phyloP scores from a whole-genome alignment of 1,140 invertebrate species.

The Chrysopa pallens region DNA sequence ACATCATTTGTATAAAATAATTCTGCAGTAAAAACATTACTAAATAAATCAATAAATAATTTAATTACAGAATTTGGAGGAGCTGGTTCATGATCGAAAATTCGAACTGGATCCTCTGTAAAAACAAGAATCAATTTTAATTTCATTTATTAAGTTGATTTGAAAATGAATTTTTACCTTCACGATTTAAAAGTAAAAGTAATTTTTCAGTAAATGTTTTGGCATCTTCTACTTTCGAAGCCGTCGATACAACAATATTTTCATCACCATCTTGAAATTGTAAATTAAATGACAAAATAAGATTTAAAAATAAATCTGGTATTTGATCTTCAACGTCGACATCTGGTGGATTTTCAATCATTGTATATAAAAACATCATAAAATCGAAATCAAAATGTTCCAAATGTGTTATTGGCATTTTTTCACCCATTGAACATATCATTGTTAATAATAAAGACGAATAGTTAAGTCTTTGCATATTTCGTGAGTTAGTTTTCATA shows the following conservation, averaged over 20 bases:
- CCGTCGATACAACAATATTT: conserved; percentile 58
- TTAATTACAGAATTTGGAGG: conserved; percentile 74
- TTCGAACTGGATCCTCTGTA: conserved; percentile 69
- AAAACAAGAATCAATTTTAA: neutral
- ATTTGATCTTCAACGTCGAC: conserved; percentile 62
- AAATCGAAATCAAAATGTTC: conserved; percentile 66
- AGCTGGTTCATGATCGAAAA: conserved; percentile 63
- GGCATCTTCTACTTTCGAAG: conserved; percentile 48
- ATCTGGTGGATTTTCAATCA: conserved; percentile 61
- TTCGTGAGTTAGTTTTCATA: conserved; percentile 50
- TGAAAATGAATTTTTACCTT: conserved; percentile 39
- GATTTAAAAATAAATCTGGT: conserved; percentile 62
- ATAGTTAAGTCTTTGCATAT: conserved; percentile 48
- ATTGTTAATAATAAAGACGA: conserved; percentile 64
- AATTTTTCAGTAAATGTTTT: conserved; percentile 83
- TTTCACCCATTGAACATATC: conserved; percentile 74
- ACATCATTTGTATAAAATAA: conserved; percentile 88
- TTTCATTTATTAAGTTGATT: neutral
- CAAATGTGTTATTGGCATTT: conserved; percentile 65
- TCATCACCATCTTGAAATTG: conserved; percentile 49
- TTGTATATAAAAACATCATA: conserved; percentile 55
- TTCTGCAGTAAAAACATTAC: conserved; percentile 49
- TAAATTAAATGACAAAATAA: conserved; percentile 74
- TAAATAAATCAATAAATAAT: conserved; percentile 71
- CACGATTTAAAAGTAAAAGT: conserved; percentile 67